Evolutionary conservation across 2,888 invertebrate genomes (phyloP), one percentile per base, ranked within the genome.

Genomic region (Aproaerema taeniolella): DNA sequence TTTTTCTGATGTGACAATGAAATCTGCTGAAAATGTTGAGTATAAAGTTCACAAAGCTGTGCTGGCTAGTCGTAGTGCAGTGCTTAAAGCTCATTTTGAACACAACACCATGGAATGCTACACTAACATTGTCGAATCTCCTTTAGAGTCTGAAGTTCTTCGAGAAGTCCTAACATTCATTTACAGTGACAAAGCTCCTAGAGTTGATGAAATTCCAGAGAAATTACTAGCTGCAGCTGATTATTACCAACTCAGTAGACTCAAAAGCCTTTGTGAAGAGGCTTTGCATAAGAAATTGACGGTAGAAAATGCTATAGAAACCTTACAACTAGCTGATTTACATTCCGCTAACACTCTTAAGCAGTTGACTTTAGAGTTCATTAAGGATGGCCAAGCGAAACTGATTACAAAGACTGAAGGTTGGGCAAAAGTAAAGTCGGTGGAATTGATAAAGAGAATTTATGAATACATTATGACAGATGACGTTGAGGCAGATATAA

Each of bases 261-360:
- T 86, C 2, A 85, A 85, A 42, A 73, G 70, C 39, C 57, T 85
- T 0, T 83, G 85, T 48, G 86, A 83, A 41, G 81, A 81, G 52
- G 79, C 82, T 5, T 53, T 86, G 30, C 78, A 83, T 29, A 79
- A 82, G 46, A 77, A 72, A 53, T 39, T 86, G 10, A 82, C 83
- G 5, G 77, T 85, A 10, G 81, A 83, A 28, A 86, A 82, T 75
- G 82, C 78, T 2, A 76, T 86, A 47, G 79, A 81, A 39, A 83
- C 80, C 2, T 50, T 86, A 8, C 75, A 82, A 46, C 49, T 85
- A 36, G 85, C 86, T 1, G 83, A 85, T 44, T 55, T 85, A 20
- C 79, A 86, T 50, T 81, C 80, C 1, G 85, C 86, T 1, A 68
- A 66, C 42, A 57, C 62, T 2, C 55, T 86, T 7, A 80, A 74